Conservation (phyloP, 1,140 invertebrate genomes). For the Lepeophtheirus salmonis region DNA sequence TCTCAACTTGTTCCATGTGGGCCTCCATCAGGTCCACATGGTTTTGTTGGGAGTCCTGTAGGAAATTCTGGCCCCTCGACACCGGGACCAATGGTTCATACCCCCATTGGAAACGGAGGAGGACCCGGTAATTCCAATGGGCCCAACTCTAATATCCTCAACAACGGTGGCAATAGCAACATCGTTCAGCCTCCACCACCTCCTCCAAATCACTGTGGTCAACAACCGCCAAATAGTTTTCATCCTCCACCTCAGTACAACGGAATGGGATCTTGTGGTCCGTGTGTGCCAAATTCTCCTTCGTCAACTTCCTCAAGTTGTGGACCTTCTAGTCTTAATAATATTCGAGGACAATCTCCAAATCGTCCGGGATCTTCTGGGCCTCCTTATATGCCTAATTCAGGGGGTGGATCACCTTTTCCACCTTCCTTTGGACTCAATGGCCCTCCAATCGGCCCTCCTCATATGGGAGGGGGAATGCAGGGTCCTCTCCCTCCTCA, state of each 20-base stretch:
- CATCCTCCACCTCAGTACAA: conserved; percentile 13
- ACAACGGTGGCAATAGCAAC: neutral
- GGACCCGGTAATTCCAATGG: neutral
- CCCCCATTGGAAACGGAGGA: neutral
- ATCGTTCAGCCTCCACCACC: too few relatives aligned
- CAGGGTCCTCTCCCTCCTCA: conserved; percentile 5
- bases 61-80: conserved; percentile 13
- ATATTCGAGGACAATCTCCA: conserved; percentile 15
- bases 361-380: conserved; percentile 15
- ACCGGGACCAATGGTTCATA: conserved; percentile 6
- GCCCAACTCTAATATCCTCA: neutral
- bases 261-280: conserved; percentile 4
- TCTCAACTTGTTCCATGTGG: conserved; percentile 12
- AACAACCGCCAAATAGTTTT: conserved; percentile 4
- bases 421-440: neutral
- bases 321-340: neutral
- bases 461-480: neutral
- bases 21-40: conserved; percentile 2
- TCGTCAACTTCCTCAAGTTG: conserved; percentile 7
- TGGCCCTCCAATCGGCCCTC: conserved; percentile 4
- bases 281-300: conserved; percentile 16
- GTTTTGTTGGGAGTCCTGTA: conserved; percentile 12
- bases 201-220: neutral
- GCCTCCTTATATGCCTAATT: conserved; percentile 9
- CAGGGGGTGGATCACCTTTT: conserved; percentile 8